Evolutionary conservation across 2,113 vertebrate species (phyloP).

Genomic region (Gymnobelideus leadbeateri): DNA sequence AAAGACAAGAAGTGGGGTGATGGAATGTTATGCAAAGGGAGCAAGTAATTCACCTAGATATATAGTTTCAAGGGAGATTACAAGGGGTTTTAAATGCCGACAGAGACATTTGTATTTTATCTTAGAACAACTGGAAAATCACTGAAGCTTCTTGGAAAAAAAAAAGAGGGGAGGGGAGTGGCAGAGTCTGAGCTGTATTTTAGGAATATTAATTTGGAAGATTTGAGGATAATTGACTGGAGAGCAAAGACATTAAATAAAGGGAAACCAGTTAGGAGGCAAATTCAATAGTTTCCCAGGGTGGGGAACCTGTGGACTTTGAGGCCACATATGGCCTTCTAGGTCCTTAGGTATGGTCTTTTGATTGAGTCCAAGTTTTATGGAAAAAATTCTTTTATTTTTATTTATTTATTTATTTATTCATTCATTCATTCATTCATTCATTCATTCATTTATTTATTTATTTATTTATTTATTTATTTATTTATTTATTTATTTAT

Average conservation of each 20-base stretch:
- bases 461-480: too few species aligned
- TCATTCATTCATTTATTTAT: too few species aligned
- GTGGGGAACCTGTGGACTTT: too few species aligned
- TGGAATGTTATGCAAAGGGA: not conserved
- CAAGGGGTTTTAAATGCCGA: not conserved
- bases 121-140: not conserved
- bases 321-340: too few species aligned
- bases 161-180: not conserved
- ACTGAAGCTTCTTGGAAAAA: not conserved
- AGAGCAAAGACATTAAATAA: not conserved
- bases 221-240: not conserved
- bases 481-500: too few species aligned
- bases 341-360: too few species aligned
- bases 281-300: not conserved
- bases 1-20: not conserved
- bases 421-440: too few species aligned
- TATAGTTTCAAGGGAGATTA: not conserved
- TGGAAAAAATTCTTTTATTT: too few species aligned
- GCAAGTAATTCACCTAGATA: not conserved
- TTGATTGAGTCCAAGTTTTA: too few species aligned
- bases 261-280: not conserved
- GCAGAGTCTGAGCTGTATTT: not conserved
- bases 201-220: not conserved
- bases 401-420: too few species aligned
- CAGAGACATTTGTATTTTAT: not conserved